Base-by-base conservation (phyloP, 2,113 vertebrate species). In the Solea solea region DNA sequence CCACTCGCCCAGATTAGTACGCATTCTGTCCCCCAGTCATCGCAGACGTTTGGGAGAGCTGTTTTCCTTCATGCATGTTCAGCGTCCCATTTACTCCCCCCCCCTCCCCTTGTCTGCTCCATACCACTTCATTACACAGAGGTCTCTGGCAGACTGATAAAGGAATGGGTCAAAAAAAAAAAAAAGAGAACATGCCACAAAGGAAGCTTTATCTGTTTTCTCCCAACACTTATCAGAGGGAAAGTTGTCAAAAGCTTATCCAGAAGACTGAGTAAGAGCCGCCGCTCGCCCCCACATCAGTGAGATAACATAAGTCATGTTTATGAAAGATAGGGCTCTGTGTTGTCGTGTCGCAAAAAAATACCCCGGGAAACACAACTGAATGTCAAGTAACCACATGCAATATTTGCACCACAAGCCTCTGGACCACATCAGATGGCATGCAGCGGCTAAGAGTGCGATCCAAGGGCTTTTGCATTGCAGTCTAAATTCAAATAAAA, bases 1-100 rank as follows among this genome's bases (percentile, higher is more conserved):
- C 82, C 2, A 0, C 40, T 48, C 5, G 53, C 86, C 85, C 69
- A 70, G 65, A 57, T 78, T 56, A 62, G 57, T 75, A 58, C 61
- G 78, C 67, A 56, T 72, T 84, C 68, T 78, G 64, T 73, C 76
- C 70, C 75, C 55, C 42, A 74, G 77, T 64, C 76, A 76, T 66
- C 64, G n/a, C 16, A 50, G 41, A 71, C 69, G 78, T 78, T 85
- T 83, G 73, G 70, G 64, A 76, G 58, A 76, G 72, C 82, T 82
- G 82, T 80, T 90, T 90, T 88, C 81, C 73, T 69, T 84, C 80
- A 81, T 83, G 81, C 78, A 55, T 83, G 80, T 72, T 86, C 46
- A 64, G 60, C 16, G 62, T 80, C 64, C 34, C 46, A 21, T 21
- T 21, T 1, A 21, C 34, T 6, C 34, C 34, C 34, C 52, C 52